Base-by-base conservation (phyloP, 1,140 invertebrate genomes). In the Tribolium castaneum region DNA sequence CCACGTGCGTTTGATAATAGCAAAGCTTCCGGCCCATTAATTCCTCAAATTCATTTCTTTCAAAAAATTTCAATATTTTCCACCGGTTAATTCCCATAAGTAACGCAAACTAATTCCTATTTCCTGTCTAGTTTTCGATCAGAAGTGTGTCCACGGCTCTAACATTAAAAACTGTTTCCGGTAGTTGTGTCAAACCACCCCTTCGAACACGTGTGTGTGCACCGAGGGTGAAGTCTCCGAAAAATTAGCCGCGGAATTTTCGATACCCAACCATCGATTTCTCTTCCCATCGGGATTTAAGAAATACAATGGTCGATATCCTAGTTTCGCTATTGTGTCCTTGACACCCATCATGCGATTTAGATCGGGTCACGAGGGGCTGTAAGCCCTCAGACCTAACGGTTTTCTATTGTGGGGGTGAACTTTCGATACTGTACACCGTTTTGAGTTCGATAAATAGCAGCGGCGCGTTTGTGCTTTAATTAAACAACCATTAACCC, bases 341-440 rank as follows among this genome's bases (percentile, higher is more conserved):
- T 66, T 66, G 59, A 66, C 59, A 66, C 59, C 34, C 30, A 66
- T 66, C 59, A 14, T 35, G 30, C 12, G 59, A 66, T 35, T 45
- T 22, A 35, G 54, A 59, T 59, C 54, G 19, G 16, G n/a, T 10
- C 39, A 9, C 39, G 39, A 52, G 51, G 51, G 51, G 51, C 51
- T 19, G 13, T 52, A 52, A 30, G 22, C 54, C 10, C 54, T 59
- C 54, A 14, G 54, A 59, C 54, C 54, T 66, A 66, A 66, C 59
- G 59, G 59, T 66, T 66, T 66, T 66, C 59, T 66, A 35, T 66
- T 66, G 30, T 66, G 59, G 59, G 59, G 59, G 59, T 14, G 59
- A 34, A 34, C 1, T 59, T 59, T 66, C 59, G 59, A 12, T 66
- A 59, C 54, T 22, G 54, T 59, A 59, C 54, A 59, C 54, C 54